These are phyloP conservation scores for Mystacides longicornis DNA, from an alignment of 2,888 invertebrate species.

Conservation along the genomic window DNA sequence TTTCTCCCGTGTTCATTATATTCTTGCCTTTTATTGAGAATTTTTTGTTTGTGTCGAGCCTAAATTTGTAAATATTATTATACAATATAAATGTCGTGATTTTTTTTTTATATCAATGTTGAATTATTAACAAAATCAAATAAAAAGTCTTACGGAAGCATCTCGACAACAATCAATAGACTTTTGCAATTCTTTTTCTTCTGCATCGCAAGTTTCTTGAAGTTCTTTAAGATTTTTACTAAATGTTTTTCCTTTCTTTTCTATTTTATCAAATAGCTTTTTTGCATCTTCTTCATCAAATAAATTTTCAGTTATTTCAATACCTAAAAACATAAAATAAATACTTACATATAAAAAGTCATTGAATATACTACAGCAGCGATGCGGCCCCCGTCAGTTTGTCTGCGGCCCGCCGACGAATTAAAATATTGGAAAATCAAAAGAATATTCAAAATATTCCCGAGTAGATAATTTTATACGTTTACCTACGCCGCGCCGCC, in stretches of 20 bases:
- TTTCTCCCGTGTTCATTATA: slow-evolving; percentile 51
- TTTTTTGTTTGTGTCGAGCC: slow-evolving; percentile 60
- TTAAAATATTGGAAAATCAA: too few relatives aligned
- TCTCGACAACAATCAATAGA: slow-evolving; percentile 40
- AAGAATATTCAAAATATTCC: too few relatives aligned
- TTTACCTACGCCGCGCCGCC: too few relatives aligned
- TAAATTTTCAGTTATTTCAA: slow-evolving; percentile 11
- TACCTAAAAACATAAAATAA: slow-evolving; percentile 14
- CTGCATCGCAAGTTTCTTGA: slow-evolving; percentile 36
- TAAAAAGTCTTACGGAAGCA: slow-evolving; percentile 33
- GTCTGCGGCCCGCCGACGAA: too few relatives aligned
- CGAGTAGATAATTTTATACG: too few relatives aligned
- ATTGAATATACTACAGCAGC: too few relatives aligned
- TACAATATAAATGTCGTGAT: not conserved
- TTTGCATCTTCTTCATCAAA: slow-evolving; percentile 16
- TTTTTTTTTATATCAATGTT: not conserved
- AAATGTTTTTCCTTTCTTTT: slow-evolving; percentile 11
- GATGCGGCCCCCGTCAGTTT: too few relatives aligned
- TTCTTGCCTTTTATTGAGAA: slow-evolving; percentile 52
- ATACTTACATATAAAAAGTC: too few relatives aligned
- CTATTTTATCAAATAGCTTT: slow-evolving; percentile 10
- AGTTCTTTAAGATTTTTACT: slow-evolving; percentile 34
- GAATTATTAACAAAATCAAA: not conserved
- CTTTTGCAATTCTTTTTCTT: slow-evolving; percentile 39
- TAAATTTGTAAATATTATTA: slow-evolving; percentile 27